Conservation (phyloP, 2,113 vertebrate genomes). For the Proterorhinus semilunaris region DNA sequence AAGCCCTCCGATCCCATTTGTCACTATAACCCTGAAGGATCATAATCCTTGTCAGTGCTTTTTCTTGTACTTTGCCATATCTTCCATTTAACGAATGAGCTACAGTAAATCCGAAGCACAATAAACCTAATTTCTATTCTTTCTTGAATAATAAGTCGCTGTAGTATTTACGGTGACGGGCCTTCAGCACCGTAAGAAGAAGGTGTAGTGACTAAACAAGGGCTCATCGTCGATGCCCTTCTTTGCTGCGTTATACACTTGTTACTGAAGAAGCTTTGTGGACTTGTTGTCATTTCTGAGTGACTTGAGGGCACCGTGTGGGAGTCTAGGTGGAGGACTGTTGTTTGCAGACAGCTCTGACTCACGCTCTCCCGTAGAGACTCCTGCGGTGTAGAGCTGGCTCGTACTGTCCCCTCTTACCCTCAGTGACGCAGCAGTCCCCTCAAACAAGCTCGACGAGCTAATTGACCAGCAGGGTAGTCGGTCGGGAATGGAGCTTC, state of each 20-base stretch:
- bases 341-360: constrained; percentile 23
- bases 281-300: no score
- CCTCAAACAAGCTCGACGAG: neutral
- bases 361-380: constrained; percentile 20
- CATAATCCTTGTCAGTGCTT: no score
- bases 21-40: no score
- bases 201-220: neutral
- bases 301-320: neutral
- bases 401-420: constrained; percentile 4
- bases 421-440: constrained; percentile 14
- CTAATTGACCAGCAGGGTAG: neutral
- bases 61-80: no score
- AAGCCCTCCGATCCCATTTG: no score
- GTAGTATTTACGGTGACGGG: no score
- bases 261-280: neutral
- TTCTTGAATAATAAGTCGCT: no score
- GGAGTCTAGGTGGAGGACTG: constrained; percentile 7
- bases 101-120: no score
- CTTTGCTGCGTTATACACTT: neutral
- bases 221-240: neutral
- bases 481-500: no score
- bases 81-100: no score
- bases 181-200: neutral
- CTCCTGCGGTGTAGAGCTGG: neutral
- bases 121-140: no score